Evolutionary conservation across 2,888 invertebrate genomes (phyloP), one percentile per base, ranked within the genome.

Genomic region (Pollenia labialis): DNA sequence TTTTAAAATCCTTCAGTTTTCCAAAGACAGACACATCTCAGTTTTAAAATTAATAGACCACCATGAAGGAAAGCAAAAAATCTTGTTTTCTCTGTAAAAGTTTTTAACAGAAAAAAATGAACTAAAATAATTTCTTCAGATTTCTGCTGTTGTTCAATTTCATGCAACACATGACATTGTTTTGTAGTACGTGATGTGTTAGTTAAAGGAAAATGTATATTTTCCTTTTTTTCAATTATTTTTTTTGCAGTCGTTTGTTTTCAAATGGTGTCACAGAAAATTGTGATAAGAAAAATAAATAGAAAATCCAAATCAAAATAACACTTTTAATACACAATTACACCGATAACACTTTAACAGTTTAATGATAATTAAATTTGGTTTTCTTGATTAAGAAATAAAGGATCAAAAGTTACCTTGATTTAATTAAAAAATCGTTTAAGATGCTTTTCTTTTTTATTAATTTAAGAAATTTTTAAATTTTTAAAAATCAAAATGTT

Each of bases 121-220:
- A 69, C 60, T 48, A 62, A 76, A 76, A 76, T 76, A 54, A 76
- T 69, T 68, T 82, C 52, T 68, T 44, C 11, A 76, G 75, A 69
- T 75, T 76, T 82, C 60, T 85, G 60, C 58, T 58, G 44, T 42
- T 81, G 81, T 69, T 85, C 62, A 56, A 80, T 84, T 83, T 84
- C 81, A 81, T 81, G 84, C 81, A 87, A 87, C 87, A 84, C 84
- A 87, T 87, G 84, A 84, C 81, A 81, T 77, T 66, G 62, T 84
- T 76, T 76, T 69, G 18, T 32, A 23, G 66, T 72, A 84, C 84
- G 84, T 84, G 87, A 84, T 81, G 46, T 84, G 84, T 84, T 76
- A 74, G 76, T 81, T 64, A 80, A 85, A 74, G 74, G 72, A 23
- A 75, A 75, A 82, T 42, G 69, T 62, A 16, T 62, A 76, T 82